phyloP scores from a whole-genome alignment of 1,140 invertebrate species.

The Phymastichus coffea region DNA sequence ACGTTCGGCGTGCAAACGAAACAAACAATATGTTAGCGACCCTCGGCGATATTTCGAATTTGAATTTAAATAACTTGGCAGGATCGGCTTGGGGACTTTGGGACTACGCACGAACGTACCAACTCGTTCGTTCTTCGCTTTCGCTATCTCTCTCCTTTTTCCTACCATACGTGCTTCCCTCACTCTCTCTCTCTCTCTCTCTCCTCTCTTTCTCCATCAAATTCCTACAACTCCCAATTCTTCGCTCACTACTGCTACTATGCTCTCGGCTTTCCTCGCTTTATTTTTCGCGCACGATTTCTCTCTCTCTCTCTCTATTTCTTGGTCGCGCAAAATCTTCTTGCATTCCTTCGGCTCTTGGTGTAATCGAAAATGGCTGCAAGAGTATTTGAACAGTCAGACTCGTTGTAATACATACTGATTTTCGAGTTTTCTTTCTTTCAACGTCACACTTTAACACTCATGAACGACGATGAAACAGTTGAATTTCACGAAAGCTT shows the following conservation, averaged over 20 bases:
- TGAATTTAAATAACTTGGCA: conserved; percentile 60
- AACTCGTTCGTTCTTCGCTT: conserved; percentile 35
- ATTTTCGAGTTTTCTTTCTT: too few species aligned
- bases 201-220: conserved; percentile 13
- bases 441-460: too few species aligned
- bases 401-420: too few species aligned
- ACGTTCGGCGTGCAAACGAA: conserved; percentile 50
- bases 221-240: conserved; percentile 16
- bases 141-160: conserved; percentile 29
- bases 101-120: conserved; percentile 51
- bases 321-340: too few species aligned
- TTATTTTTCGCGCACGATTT: background rate
- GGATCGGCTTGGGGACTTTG: conserved; percentile 58
- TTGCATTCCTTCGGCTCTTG: too few species aligned
- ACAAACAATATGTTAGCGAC: conserved; percentile 59
- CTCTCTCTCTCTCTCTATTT: background rate
- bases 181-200: conserved; percentile 17
- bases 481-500: too few species aligned
- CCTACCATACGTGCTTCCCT: conserved; percentile 15
- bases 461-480: too few species aligned
- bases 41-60: conserved; percentile 59
- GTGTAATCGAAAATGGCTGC: too few species aligned
- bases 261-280: too few species aligned
- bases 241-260: background rate
- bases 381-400: too few species aligned